Base-by-base conservation (phyloP, 2,113 vertebrate species). In the Crypturellus undulatus region DNA sequence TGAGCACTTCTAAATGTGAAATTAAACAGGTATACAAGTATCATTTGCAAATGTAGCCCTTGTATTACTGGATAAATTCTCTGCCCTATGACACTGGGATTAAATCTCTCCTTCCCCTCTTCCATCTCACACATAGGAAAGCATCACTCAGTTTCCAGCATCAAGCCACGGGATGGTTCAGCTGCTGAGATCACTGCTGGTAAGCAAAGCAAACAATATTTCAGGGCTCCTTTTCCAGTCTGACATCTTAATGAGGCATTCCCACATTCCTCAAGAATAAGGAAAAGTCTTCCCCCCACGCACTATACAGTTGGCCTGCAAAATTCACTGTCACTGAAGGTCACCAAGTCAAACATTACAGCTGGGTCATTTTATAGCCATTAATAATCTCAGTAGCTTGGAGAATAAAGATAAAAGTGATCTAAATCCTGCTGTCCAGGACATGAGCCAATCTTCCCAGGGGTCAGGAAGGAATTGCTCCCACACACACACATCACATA, bases 391-490 rank as follows among this genome's bases (percentile, higher is more conserved):
- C 30, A 58, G n/a, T 62, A 90, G 83, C 72, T 81, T 2, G 1
- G 26, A 91, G 68, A 95, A 91, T 77, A 78, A 94, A 92, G 79
- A 95, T 78, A 80, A 96, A 91, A 86, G 79, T 89, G 82, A 86
- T 94, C 68, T 80, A 93, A 96, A 79, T 94, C 52, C 62, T 93
- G 43, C 69, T 80, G 11, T 81, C 79, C 47, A 89, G 77, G 88
- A 80, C 73, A 87, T 6, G 4, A 93, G 82, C 90, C 92, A 88
- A 58, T 45, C 26, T 58, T 80, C 11, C 1, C 26, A 14, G 64
- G 24, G 40, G 42, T 92, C 94, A 93, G 69, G 56, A 92, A 91
- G 76, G 68, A 90, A 81, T 75, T 84, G 79, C 72, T 92, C 82
- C 69, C 38, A 45, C 63, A n/a, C 76, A 79, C 11, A 10, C 47